Percentiles rank a stretch among this genome's conserved stretches.
Conservation (phyloP, 2,113 vertebrate species). For the Cololabis saira region DNA sequence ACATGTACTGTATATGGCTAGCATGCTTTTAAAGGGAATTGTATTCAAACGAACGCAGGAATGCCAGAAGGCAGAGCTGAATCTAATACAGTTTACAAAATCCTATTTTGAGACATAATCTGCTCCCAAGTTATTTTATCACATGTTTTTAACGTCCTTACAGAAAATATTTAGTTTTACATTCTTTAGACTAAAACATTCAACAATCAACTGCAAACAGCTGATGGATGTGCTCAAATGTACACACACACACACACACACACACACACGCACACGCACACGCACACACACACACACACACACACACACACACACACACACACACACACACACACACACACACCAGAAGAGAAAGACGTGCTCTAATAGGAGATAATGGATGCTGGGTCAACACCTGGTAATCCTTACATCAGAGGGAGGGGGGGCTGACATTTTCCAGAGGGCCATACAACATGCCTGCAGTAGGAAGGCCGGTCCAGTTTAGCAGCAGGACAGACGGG, state of each 20-base stretch:
- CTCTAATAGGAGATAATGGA: conserved; percentile 75
- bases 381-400: conserved; percentile 80
- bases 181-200: background rate
- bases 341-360: conserved; percentile 54
- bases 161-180: too few species aligned
- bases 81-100: too few species aligned
- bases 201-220: conserved; percentile 20
- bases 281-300: conserved; percentile 15
- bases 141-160: too few species aligned
- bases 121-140: too few species aligned
- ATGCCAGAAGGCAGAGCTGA: too few species aligned
- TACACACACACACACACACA: conserved; percentile 21
- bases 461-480: conserved; percentile 66
- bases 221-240: background rate
- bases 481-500: conserved; percentile 30
- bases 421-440: conserved; percentile 73
- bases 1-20: too few species aligned
- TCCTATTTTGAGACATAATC: too few species aligned
- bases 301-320: conserved; percentile 26
- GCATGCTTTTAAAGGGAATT: too few species aligned
- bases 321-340: conserved; percentile 2
- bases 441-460: conserved; percentile 53
- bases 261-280: conserved; percentile 16
- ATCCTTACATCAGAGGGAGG: conserved; percentile 65
- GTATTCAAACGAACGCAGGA: too few species aligned